Percentiles rank a stretch among this genome's conserved stretches.
These are phyloP conservation scores for Drosophila koepferae DNA, from an alignment of 2,888 invertebrate genomes.

Conservation along the genomic window DNA sequence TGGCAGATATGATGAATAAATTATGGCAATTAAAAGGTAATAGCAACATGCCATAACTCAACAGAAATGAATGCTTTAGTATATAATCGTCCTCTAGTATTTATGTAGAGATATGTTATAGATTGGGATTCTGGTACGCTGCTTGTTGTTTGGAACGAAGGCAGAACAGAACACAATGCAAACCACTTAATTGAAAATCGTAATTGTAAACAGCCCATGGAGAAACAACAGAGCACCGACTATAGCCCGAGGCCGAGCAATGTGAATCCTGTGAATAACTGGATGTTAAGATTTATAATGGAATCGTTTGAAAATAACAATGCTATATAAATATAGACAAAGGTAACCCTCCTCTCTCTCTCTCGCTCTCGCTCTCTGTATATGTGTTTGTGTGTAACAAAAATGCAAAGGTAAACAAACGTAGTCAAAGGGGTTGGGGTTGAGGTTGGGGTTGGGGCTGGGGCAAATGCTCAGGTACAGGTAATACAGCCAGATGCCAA, in stretches of 20 bases:
- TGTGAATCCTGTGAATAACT: conserved; percentile 66
- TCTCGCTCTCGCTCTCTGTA: not conserved
- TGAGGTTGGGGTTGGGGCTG: not conserved
- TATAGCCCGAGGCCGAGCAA: conserved; percentile 11
- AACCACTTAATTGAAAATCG: conserved; percentile 64
- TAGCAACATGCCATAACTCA: conserved; percentile 32
- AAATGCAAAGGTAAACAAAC: conserved; percentile 60
- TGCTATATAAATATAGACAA: conserved; percentile 14
- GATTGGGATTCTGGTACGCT: conserved; percentile 1
- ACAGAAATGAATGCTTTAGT: conserved; percentile 7
- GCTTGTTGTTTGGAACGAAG: not conserved
- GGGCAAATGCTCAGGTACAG: conserved; percentile 5
- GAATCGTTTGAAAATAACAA: conserved; percentile 23
- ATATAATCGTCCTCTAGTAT: conserved; percentile 31
- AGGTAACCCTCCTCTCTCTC: not conserved
- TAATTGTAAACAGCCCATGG: conserved; percentile 65
- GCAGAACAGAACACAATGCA: conserved; percentile 43
- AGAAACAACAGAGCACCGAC: conserved; percentile 46
- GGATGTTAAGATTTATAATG: conserved; percentile 68
- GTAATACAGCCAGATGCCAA: conserved; percentile 32
- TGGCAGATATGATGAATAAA: conserved; percentile 28
- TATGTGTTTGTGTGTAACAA: conserved; percentile 18
- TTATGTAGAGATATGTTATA: conserved; percentile 32
- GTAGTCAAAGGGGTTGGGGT: not conserved
- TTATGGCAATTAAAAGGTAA: conserved; percentile 36